Evolutionary conservation across 2,888 invertebrate species (phyloP), one percentile per base, ranked within the genome.

Genomic region (Melolontha melolontha): DNA sequence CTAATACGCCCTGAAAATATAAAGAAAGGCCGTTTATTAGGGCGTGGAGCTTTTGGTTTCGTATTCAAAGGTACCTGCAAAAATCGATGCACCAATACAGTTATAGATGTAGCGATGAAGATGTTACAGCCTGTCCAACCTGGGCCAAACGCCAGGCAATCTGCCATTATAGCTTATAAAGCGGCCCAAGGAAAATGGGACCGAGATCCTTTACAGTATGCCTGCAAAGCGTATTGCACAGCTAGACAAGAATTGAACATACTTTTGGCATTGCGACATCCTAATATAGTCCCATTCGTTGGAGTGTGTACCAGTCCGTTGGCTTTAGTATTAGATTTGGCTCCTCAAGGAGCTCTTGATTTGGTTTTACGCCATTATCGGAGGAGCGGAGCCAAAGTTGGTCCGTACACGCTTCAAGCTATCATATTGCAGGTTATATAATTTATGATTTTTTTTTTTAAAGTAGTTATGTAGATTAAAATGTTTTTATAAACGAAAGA

Each of bases 21-120:
- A 2, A 89, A 91, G 50, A 87, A 93, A 67, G 91, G 91, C 0
- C 87, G 89, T 0, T 84, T 94, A 59, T 86, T 96, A 40, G 98
- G 98, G 0, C 90, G 97, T n/a, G 99, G 99, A 1, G 97, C 98
- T 0, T 99, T 98, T 85, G 98, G 98, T 1, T 97, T 98, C 76
- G 99, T 99, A 7, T 96, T 96, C 81, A 89, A 92, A 76, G 96
- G 93, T 0, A 86, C 86, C 5, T 92, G 91, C 81, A 89, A 89
- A 72, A 80, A 87, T 51, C 84, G 88, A 50, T 86, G 86, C 7
- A 84, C 86, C 1, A 86, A 87, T 62, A 82, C 84, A 1, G 86
- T 87, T 67, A 86, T 88, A 16, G 89, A 92, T 68, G 94, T 97
- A 1, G 98, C 98, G 0, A 91, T 98, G 85, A 98, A 98, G 85